These are phyloP conservation scores for Polyploca ridens DNA, from an alignment of 2,888 invertebrate species.

Conservation along the genomic window DNA sequence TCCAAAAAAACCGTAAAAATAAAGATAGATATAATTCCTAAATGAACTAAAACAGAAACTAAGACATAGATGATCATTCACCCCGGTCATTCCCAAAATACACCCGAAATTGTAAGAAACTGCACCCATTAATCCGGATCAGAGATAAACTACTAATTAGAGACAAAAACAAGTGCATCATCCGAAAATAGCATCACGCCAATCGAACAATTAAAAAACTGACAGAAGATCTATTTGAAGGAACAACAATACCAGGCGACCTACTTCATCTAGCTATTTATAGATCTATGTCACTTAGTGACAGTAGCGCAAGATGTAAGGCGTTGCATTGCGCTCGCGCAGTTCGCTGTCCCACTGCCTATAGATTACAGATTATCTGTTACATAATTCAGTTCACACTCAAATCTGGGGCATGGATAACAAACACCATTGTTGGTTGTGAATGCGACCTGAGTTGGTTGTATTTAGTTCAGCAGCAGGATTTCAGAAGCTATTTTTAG, in stretches of 20 bases:
- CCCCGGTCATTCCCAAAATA: conserved; percentile 5
- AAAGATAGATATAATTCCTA: no score
- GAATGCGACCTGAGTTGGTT: not conserved
- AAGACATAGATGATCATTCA: no score
- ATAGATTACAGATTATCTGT: conserved; percentile 3
- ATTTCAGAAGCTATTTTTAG: not conserved
- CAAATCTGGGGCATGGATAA: conserved; percentile 3
- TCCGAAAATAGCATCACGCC: not conserved
- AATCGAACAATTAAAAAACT: not conserved
- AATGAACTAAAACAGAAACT: no score
- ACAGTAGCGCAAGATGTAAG: conserved; percentile 9
- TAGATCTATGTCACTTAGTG: conserved; percentile 2
- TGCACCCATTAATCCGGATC: not conserved
- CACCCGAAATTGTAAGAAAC: not conserved
- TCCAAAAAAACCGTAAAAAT: no score
- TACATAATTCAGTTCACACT: conserved; percentile 5
- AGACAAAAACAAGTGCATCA: not conserved
- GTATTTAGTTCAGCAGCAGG: not conserved
- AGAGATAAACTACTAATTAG: not conserved
- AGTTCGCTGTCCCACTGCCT: not conserved
- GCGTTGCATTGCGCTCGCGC: not conserved
- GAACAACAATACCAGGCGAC: not conserved
- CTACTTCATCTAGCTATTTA: conserved; percentile 6
- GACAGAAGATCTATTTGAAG: conserved; percentile 7
- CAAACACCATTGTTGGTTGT: not conserved